These are phyloP conservation scores for Gymnodraco acuticeps DNA, from an alignment of 2,797 vertebrate species.

Conservation along the genomic window DNA sequence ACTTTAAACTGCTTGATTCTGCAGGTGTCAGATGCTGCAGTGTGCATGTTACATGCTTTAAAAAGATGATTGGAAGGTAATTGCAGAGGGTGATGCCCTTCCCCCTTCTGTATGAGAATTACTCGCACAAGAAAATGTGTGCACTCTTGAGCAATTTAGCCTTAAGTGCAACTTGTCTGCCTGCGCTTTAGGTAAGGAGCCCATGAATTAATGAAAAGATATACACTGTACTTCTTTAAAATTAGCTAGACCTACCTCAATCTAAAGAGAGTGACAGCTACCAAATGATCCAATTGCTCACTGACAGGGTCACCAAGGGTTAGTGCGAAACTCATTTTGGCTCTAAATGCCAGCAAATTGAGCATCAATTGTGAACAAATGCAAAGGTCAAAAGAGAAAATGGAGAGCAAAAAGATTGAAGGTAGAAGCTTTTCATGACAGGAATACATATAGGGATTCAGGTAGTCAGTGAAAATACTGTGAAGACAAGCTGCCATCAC, in stretches of 20 bases:
- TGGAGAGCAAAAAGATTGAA: conserved; percentile 58
- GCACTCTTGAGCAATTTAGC: conserved; percentile 30
- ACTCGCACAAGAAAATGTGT: conserved; percentile 7
- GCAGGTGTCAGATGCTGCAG: background rate
- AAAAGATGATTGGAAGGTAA: conserved; percentile 28
- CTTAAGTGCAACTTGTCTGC: conserved; percentile 8
- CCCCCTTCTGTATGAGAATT: background rate
- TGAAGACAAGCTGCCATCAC: conserved; percentile 12
- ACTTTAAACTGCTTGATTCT: conserved; percentile 8
- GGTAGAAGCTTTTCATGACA: conserved; percentile 61
- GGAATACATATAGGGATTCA: conserved; percentile 44
- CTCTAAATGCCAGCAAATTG: conserved; percentile 79
- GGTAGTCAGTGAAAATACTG: conserved; percentile 14
- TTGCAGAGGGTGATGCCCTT: conserved; percentile 2
- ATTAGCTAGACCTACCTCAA: conserved; percentile 42
- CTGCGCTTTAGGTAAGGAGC: conserved; percentile 15
- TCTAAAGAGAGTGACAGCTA: conserved; percentile 58
- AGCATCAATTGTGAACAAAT: conserved; percentile 77
- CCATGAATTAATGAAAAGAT: conserved; percentile 40
- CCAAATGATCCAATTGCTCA: conserved; percentile 67
- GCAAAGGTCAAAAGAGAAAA: conserved; percentile 78
- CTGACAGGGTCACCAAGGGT: conserved; percentile 61
- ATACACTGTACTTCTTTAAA: conserved; percentile 31
- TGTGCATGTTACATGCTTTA: conserved; percentile 13
- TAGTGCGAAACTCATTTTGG: conserved; percentile 73